Evolutionary conservation across 2,797 vertebrate genomes (phyloP).

Genomic region (Enteromius afrohamiltoni): DNA sequence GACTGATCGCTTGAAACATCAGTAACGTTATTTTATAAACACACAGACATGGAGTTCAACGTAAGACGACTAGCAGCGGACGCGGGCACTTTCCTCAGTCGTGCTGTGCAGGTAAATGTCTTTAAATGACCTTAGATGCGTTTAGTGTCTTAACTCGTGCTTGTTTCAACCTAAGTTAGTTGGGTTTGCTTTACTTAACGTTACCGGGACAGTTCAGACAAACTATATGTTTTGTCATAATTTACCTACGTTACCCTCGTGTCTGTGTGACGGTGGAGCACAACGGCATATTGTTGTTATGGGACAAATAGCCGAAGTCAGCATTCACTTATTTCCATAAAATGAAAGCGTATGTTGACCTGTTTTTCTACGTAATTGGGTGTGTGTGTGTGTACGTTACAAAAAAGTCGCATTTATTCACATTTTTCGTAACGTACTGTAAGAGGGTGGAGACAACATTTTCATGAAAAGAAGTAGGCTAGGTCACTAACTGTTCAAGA

Average conservation of each 20-base stretch:
- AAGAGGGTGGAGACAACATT: neutral
- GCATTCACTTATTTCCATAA: neutral
- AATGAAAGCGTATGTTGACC: neutral
- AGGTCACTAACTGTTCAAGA: neutral
- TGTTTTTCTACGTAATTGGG: neutral
- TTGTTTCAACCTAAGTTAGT: neutral
- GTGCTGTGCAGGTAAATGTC: constrained; percentile 85
- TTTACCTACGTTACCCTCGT: neutral
- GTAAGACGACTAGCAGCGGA: constrained; percentile 88
- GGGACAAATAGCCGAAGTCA: neutral
- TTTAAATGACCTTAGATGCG: neutral
- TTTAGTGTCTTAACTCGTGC: neutral
- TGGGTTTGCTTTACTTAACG: neutral
- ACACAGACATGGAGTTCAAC: constrained; percentile 86
- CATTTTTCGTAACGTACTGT: neutral
- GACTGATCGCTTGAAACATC: neutral
- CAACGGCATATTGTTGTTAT: neutral
- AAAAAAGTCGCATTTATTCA: neutral
- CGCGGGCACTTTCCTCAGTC: constrained; percentile 90
- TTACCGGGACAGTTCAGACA: neutral
- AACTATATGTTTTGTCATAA: neutral
- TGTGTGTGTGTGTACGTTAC: neutral
- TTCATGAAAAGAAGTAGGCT: neutral
- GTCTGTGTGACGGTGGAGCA: neutral
- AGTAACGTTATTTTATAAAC: neutral